phyloP scores from a whole-genome alignment of 2,113 vertebrate species.

The Istiophorus platypterus region DNA sequence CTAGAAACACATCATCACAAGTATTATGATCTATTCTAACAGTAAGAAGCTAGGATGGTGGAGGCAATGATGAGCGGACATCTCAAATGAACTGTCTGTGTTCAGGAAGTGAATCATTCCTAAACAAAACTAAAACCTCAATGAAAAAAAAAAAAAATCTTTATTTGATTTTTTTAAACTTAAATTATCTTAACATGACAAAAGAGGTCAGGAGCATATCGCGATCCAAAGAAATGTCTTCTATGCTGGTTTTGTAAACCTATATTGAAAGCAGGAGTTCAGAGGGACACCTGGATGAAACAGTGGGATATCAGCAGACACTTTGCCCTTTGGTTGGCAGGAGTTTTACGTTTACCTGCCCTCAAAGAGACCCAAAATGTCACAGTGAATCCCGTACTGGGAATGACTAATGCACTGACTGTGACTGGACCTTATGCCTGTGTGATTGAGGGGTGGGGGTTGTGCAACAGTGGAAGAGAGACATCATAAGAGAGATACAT shows the following conservation, averaged over 20 bases:
- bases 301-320: constrained; percentile 1
- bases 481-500: neutral
- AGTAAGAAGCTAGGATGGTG: neutral
- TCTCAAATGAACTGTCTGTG: neutral
- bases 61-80: neutral
- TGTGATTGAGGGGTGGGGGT: neutral
- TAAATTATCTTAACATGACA: neutral
- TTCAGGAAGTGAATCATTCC: neutral
- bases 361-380: constrained; percentile 48
- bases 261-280: neutral
- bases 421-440: neutral
- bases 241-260: neutral
- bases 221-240: neutral
- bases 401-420: constrained; percentile 11
- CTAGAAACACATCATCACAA: neutral
- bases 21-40: neutral
- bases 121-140: neutral
- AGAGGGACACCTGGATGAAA: constrained; percentile 6
- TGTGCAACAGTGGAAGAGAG: neutral
- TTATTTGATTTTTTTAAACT: too few species aligned
- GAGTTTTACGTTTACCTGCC: neutral
- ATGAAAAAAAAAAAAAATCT: too few species aligned
- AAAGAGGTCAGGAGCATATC: neutral
- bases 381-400: neutral
- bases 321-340: constrained; percentile 21